Base-by-base conservation (phyloP, 2,797 vertebrate species). In the Hippopotamyrus pictus region DNA sequence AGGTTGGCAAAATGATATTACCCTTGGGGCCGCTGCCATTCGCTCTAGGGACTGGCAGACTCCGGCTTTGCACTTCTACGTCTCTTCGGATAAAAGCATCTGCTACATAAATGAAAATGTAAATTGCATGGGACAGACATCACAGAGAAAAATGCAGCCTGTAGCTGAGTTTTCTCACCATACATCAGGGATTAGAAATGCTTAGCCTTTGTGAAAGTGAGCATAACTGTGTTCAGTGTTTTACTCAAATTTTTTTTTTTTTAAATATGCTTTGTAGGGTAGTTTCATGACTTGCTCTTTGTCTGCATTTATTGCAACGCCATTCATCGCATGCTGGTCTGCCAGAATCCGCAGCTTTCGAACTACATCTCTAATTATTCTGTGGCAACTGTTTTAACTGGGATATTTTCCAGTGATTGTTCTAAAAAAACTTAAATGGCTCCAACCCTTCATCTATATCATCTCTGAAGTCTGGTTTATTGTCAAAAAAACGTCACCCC, bases 291-390 rank as follows among this genome's bases (percentile, higher is more conserved):
- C 41, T 88, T 41, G 14, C 14, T 41, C 69, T 76, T 44, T 69
- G 53, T 54, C 29, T 54, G 53, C 73, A 62, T 83, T 44, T 62
- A 59, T 84, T 46, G 88, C 33, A 44, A 46, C 22, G 92, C 90
- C 92, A 92, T 50, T 91, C 90, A 90, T 76, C 87, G 87, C 92
- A 90, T 88, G 25, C 76, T 92, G 41, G 88, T 91, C 90, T 89
- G 85, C 91, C 90, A 85, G 57, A 91, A 25, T 92, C 90, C 89
- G 88, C 85, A 91, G 88, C 90, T 89, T 90, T 88, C 89, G 86
- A 48, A 1, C 1, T 91, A 90, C 94, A 94, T 95, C 91, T 95
- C 94, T 88, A 89, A 93, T 95, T 94, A 94, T 92, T 95, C 95
- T 94, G 92, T 90, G 92, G 92, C 54, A 19, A 89, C 53, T 90